Evolutionary conservation across 2,888 invertebrate genomes (phyloP).

Genomic region (Aquatica leii): DNA sequence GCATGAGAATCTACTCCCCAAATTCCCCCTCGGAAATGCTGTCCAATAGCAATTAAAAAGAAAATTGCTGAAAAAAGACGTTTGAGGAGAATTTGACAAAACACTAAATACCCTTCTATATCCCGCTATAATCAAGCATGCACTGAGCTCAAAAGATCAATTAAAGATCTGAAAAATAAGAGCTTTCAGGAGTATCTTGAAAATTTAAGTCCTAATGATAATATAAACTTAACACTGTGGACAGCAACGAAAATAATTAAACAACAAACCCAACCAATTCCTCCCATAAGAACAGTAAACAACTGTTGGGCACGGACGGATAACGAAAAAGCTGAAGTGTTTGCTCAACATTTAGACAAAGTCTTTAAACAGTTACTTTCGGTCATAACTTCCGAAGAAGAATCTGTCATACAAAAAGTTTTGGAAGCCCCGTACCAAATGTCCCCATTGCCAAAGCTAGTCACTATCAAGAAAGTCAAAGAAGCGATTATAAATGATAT

Average conservation of each 20-base stretch:
- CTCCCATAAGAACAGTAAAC: no score
- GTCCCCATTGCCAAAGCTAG: no score
- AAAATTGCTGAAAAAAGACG: conserved; percentile 8
- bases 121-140: conserved; percentile 7
- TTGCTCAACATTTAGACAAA: no score
- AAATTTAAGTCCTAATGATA: neutral
- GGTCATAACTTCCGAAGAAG: neutral
- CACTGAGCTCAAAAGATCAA: no score
- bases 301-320: no score
- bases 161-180: conserved; percentile 7
- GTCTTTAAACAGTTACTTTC: neutral
- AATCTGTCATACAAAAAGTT: no score
- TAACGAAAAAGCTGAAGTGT: no score
- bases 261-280: no score
- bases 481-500: neutral
- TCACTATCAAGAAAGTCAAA: no score
- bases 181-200: conserved; percentile 7
- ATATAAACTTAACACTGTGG: conserved; percentile 3
- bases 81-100: conserved; percentile 6
- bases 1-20: neutral
- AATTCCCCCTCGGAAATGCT: conserved; percentile 2
- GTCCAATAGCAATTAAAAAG: conserved; percentile 3
- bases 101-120: conserved; percentile 6
- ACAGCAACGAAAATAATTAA: neutral
- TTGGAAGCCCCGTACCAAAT: no score